A percentile compares a stretch with the other conserved stretches of the same genome.
Evolutionary conservation across 2,888 invertebrate species (phyloP).

Genomic region (Alloplasta piceator): DNA sequence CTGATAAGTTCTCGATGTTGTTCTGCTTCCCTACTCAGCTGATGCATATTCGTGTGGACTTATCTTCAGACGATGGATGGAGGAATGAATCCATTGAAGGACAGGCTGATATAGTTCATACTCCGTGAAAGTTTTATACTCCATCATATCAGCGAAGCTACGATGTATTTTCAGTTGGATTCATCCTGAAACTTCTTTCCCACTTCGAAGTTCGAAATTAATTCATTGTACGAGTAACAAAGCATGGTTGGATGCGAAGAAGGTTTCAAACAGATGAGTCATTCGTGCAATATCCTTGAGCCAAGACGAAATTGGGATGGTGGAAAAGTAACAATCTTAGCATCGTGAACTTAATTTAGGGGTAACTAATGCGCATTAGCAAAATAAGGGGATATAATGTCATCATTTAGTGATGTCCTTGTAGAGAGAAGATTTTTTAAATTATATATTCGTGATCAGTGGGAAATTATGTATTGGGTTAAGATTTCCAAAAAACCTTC

Average conservation of each 20-base stretch:
- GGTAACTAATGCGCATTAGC: neutral
- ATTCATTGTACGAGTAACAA: neutral
- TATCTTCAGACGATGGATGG: neutral
- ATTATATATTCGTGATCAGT: too few species aligned
- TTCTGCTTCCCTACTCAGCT: neutral
- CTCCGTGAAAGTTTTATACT: neutral
- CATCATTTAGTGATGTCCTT: too few species aligned
- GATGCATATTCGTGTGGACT: neutral
- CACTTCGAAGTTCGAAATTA: neutral
- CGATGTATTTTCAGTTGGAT: neutral
- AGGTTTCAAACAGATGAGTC: neutral
- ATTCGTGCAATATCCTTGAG: neutral
- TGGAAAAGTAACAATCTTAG: neutral
- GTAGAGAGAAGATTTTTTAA: too few species aligned
- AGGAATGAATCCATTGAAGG: conserved; percentile 33
- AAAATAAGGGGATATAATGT: neutral
- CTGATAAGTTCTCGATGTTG: neutral
- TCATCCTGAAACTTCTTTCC: neutral
- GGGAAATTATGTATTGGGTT: too few species aligned
- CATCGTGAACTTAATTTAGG: neutral
- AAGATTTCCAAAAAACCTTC: too few species aligned
- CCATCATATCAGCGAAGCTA: neutral
- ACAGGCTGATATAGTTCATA: conserved; percentile 6
- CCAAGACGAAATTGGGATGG: neutral
- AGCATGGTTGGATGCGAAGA: neutral